Percentiles rank a stretch among this genome's conserved stretches.
phyloP scores from a whole-genome alignment of 2,888 invertebrate species.

The Cloeon dipterum region DNA sequence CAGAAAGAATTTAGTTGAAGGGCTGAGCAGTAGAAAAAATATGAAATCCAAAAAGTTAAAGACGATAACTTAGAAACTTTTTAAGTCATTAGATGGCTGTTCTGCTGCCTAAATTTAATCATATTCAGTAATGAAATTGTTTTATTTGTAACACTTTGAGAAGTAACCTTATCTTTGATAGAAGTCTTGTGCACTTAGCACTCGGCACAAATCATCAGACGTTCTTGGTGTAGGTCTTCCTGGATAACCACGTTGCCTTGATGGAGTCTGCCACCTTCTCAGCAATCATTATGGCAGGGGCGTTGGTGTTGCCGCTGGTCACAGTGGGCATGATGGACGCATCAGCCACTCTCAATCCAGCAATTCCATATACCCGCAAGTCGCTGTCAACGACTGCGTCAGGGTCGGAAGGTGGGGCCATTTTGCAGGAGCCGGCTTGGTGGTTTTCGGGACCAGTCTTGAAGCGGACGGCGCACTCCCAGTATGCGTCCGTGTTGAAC shows the following conservation, averaged over 20 bases:
- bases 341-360: slow-evolving; percentile 26
- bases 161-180: no score
- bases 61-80: no score
- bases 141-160: no score
- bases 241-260: slow-evolving; percentile 20
- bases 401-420: slow-evolving; percentile 30
- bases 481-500: slow-evolving; percentile 41
- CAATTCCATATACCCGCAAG: slow-evolving; percentile 23
- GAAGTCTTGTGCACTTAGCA: no score
- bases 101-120: no score
- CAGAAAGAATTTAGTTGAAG: no score
- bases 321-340: slow-evolving; percentile 29
- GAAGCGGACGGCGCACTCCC: slow-evolving; percentile 31
- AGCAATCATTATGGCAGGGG: slow-evolving; percentile 31
- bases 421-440: slow-evolving; percentile 37
- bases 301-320: slow-evolving; percentile 30
- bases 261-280: slow-evolving; percentile 30
- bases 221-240: slow-evolving; percentile 4
- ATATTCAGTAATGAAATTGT: no score
- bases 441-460: slow-evolving; percentile 39
- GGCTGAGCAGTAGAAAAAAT: no score
- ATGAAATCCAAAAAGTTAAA: no score
- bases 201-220: no score
- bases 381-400: slow-evolving; percentile 31
- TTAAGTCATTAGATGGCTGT: no score